Evolutionary conservation across 2,888 invertebrate species (phyloP).

Genomic region (Microdon myrmicae): DNA sequence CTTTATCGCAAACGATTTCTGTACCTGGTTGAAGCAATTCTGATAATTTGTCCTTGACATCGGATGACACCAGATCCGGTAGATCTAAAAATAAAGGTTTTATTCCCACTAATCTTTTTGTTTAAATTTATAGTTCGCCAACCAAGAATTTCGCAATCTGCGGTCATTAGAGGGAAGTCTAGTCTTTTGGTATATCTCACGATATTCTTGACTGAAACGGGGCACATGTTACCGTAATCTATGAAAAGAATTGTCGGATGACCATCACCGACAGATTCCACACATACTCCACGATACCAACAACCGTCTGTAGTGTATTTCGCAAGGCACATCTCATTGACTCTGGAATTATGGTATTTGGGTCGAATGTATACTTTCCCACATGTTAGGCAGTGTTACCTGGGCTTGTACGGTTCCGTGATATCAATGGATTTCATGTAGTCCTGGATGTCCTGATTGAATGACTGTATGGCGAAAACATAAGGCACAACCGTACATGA

Average conservation of each 20-base stretch:
- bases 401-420: conserved; percentile 56
- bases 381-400: no score
- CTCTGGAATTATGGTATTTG: conserved; percentile 44
- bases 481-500: conserved; percentile 59
- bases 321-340: conserved; percentile 60
- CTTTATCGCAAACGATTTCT: no score
- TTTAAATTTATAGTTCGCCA: no score
- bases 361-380: not conserved
- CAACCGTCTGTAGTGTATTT: conserved; percentile 57
- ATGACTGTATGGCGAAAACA: conserved; percentile 57
- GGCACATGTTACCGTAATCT: conserved; percentile 62
- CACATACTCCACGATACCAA: conserved; percentile 63
- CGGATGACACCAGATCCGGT: no score
- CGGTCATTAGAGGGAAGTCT: conserved; percentile 59
- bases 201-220: conserved; percentile 58
- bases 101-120: no score
- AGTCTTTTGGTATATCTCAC: conserved; percentile 62
- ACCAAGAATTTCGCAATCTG: conserved; percentile 59
- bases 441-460: conserved; percentile 58
- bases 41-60: no score
- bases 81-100: no score
- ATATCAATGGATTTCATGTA: conserved; percentile 56
- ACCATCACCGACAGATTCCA: conserved; percentile 64
- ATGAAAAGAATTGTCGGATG: conserved; percentile 62
- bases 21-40: no score